These are phyloP conservation scores for Luidia sarsii DNA, from an alignment of 53 echinoderm and acorn worm species.

Conservation along the genomic window DNA sequence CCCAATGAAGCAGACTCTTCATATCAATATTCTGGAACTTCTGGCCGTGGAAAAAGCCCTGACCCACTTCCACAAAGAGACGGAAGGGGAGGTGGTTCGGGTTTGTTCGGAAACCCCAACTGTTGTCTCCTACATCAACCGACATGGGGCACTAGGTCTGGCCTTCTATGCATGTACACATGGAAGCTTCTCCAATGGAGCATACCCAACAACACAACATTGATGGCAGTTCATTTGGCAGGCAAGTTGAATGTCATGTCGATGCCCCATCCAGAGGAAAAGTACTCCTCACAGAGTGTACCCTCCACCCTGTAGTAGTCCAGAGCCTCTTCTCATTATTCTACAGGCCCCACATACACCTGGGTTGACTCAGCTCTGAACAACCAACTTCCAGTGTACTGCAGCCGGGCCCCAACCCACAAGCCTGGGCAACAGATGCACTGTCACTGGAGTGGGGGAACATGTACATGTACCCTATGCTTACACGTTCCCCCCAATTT, in stretches of 20 bases:
- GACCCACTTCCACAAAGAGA: no score
- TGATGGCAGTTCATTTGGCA: no score
- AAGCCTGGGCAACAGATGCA: conserved; percentile 11
- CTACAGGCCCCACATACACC: background rate
- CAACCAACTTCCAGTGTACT: conserved; percentile 10
- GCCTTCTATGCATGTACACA: no score
- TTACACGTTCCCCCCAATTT: conserved; percentile 8
- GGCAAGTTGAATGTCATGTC: background rate
- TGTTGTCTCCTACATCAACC: no score
- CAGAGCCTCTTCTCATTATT: background rate
- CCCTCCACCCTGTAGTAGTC: background rate
- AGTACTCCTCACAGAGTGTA: conserved; percentile 1
- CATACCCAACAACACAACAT: no score
- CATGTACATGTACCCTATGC: no score
- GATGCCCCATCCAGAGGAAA: background rate
- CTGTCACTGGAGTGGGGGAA: background rate
- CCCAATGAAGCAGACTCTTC: background rate
- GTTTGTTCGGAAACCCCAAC: no score
- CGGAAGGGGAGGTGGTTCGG: no score
- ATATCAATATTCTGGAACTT: conserved; percentile 12
- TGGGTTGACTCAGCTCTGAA: background rate
- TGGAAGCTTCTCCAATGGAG: no score
- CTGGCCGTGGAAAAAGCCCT: background rate
- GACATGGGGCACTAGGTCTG: no score
- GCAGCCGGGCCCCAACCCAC: background rate